Base-by-base conservation (phyloP, 1,140 invertebrate species). In the Laupala kohalensis region DNA sequence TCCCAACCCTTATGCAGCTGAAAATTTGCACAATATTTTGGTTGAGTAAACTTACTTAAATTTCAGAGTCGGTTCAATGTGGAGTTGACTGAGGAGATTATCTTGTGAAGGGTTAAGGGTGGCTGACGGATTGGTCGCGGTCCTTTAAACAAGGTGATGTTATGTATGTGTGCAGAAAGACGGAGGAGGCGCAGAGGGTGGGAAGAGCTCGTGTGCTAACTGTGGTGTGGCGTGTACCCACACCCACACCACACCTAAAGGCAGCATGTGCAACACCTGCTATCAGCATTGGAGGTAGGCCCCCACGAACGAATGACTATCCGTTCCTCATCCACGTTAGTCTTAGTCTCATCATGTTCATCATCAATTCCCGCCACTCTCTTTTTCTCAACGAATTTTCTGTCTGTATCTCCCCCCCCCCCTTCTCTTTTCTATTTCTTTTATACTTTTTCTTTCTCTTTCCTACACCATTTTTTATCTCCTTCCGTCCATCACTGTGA, bases 231-330 rank as follows among this genome's bases (percentile, higher is more conserved):
- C 84, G 78, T 90, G 88, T 80, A 87, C 88, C 77, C 85, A 87
- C 76, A 83, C 90, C 75, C 88, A 90, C 80, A 82, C 85, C 75
- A 90, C 90, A 72, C 84, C 88, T 68, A 92, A 92, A 81, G 91
- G 91, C 78, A 83, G 80, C 79, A 83, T 92, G 78, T 93, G 91
- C 84, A 86, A 87, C 79, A 89, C 88, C 76, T 93, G 91, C 80
- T 90, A 88, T 82, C 87, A 89, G 79, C 90, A 92, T 81, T 90
- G 88, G 87, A 90, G 88, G 89, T 91, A 69, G 70, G 68, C 37
- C 25, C 29, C 64, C 29, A 4, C 4, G 27, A 69, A 26, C 66
- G 23, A 28, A 29, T 65, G 67, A 12, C 72, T 75, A 71, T 72
- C 73, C 74, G n/a, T 72, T 53, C 72, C 65, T 28, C 71, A 1